Evolutionary conservation across 2,797 vertebrate genomes (phyloP), one percentile per base, ranked within the genome.

Genomic region (Muraenolepis orangiensis): DNA sequence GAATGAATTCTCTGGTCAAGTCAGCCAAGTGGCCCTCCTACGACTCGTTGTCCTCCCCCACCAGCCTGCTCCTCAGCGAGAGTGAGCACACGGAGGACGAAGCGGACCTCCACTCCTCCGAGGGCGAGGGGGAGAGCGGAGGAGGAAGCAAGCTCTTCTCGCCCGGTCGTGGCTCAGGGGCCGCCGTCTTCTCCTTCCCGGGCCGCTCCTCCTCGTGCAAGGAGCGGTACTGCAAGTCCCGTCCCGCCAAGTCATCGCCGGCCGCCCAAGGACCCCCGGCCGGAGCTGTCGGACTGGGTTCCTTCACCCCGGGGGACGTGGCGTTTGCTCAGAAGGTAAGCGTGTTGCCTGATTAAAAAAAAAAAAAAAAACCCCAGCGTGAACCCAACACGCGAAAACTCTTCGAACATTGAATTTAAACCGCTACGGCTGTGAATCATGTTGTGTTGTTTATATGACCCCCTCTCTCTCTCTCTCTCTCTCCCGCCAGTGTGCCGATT

Each of bases 291-390:
- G 46, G 4, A 1, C 32, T 76, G 12, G 66, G 23, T 71, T 78
- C 81, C 26, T 38, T 16, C 46, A 93, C 94, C 0, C 92, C 94
- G 0, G 95, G 94, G 20, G 95, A 97, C 80, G 77, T 89, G 20
- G 87, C 94, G 2, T 98, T 97, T 4, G 94, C 96, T 73, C 92
- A 94, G 84, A 97, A 97, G 91, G 96, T 98, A 73, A 82, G 87
- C 34, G 28, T 12, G n/a, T 2, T 26, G 57, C 23, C 7, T 12
- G n/a, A n/a, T n/a, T n/a, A n/a, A n/a, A n/a, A n/a, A n/a, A n/a
- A n/a, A n/a, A n/a, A n/a, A n/a, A n/a, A n/a, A n/a, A n/a, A n/a
- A n/a, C n/a, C n/a, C n/a, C n/a, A n/a, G n/a, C n/a, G n/a, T 26
- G 8, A 2, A 26, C 57, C n/a, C 23, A 11, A 11, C 57, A 13